phyloP scores from a whole-genome alignment of 2,888 invertebrate species.

The Andrena haemorrhoa region DNA sequence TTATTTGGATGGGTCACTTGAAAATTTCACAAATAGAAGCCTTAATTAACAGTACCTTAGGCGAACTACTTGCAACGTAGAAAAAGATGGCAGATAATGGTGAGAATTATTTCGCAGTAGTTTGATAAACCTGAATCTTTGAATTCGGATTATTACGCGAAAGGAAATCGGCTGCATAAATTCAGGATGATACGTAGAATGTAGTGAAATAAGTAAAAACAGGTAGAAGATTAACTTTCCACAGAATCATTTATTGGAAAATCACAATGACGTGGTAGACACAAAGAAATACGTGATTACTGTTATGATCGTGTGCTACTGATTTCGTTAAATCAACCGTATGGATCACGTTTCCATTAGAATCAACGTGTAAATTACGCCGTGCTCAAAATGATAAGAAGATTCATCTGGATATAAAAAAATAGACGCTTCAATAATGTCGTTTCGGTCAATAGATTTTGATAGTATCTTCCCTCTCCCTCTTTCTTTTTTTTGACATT shows the following conservation, averaged over 20 bases:
- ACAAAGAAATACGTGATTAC: slow-evolving; percentile 73
- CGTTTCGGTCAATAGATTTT: slow-evolving; percentile 60
- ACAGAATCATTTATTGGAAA: slow-evolving; percentile 77
- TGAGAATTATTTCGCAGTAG: no score
- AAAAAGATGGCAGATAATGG: no score
- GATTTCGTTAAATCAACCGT: slow-evolving; percentile 63
- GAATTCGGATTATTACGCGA: no score
- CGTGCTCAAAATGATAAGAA: slow-evolving; percentile 69
- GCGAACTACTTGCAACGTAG: no score
- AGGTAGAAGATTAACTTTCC: slow-evolving; percentile 13
- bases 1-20: no score
- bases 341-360: slow-evolving; percentile 54
- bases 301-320: slow-evolving; percentile 64
- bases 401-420: slow-evolving; percentile 72
- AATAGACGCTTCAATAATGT: slow-evolving; percentile 66
- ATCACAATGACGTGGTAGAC: slow-evolving; percentile 77
- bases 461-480: slow-evolving; percentile 44
- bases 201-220: not conserved
- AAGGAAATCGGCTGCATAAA: not conserved
- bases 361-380: slow-evolving; percentile 62
- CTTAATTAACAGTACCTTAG: no score
- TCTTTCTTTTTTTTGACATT: slow-evolving; percentile 51
- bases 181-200: not conserved
- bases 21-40: no score
- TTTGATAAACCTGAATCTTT: no score